Conservation (phyloP, 2,113 vertebrate species). For the Cottus gobio region DNA sequence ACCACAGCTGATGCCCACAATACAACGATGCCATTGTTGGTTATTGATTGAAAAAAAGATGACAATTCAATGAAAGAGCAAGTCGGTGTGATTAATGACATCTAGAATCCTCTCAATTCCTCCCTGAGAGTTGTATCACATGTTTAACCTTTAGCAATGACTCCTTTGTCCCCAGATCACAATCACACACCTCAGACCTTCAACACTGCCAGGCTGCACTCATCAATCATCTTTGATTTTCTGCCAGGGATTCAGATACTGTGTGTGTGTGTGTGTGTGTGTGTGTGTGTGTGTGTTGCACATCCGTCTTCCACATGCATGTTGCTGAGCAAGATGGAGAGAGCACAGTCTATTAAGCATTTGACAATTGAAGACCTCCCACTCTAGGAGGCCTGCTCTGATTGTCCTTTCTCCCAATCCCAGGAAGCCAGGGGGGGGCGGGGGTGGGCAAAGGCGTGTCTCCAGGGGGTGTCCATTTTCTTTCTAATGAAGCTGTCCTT, state of each 20-base stretch:
- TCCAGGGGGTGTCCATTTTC: constrained; percentile 70
- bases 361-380: constrained; percentile 82
- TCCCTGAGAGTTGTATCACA: constrained; percentile 44
- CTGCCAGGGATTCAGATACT: constrained; percentile 72
- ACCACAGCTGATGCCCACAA: constrained; percentile 31
- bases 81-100: constrained; percentile 69
- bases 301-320: neutral
- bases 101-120: constrained; percentile 39
- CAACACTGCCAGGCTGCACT: constrained; percentile 59
- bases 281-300: constrained; percentile 21
- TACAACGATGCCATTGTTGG: neutral
- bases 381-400: constrained; percentile 72
- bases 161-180: constrained; percentile 69
- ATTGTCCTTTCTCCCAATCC: constrained; percentile 67
- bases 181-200: constrained; percentile 74
- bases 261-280: constrained; percentile 40
- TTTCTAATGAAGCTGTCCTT: constrained; percentile 83
- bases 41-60: constrained; percentile 39
- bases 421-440: constrained; percentile 46
- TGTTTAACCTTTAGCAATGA: constrained; percentile 65
- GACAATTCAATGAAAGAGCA: constrained; percentile 43
- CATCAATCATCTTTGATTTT: constrained; percentile 83
- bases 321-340: constrained; percentile 64
- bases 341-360: constrained; percentile 80
- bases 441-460: constrained; percentile 65